Evolutionary conservation across 23 tunicate genomes (phyloP), one percentile per base, ranked within the genome.

Genomic region (Halocynthia aurantium): DNA sequence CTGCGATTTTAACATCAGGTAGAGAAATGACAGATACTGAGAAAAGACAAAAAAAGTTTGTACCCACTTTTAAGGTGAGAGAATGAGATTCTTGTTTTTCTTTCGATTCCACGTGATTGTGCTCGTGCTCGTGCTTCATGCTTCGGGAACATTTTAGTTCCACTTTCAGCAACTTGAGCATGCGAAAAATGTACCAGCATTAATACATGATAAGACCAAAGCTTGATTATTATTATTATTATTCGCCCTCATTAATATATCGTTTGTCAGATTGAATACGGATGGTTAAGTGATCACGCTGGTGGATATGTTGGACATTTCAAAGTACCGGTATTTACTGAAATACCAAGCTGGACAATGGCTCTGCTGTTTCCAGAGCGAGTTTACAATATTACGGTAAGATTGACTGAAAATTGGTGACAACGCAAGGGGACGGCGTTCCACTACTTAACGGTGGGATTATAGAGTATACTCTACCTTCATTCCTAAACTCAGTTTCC

Each of bases 291-390:
- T 31, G 71, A 71, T 21, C 83, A 84, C 61, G 93, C 85, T 49
- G 91, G 66, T 7, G 97, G 97, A 49, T 91, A 91, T 72, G 85
- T 81, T 54, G 87, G 85, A n/a, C 87, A 85, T 53, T 91, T 85
- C 81, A 85, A 77, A 72, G 72, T 91, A 10, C 97, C 97, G 66
- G 74, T 91, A 9, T 22, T 53, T 10, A 77, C 72, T n/a, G 87
- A 91, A 63, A 81, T 91, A n/a, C 84, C 80, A 8, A 69, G 84
- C 18, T 91, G 97, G 97, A 86, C 84, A 81, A 77, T 85, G 50
- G 97, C 84, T 6, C 52, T 91, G 55, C 67, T 85, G 18, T 91
- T 74, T 56, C 62, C 62, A 53, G 78, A 74, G 5, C 56, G 78
- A 0, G 56, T 74, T 15, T 74, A 74, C 22, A 52, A 53, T 54